These are phyloP conservation scores for Phylloscopus trochiloides DNA, from an alignment of 2,113 vertebrate genomes.

Conservation along the genomic window DNA sequence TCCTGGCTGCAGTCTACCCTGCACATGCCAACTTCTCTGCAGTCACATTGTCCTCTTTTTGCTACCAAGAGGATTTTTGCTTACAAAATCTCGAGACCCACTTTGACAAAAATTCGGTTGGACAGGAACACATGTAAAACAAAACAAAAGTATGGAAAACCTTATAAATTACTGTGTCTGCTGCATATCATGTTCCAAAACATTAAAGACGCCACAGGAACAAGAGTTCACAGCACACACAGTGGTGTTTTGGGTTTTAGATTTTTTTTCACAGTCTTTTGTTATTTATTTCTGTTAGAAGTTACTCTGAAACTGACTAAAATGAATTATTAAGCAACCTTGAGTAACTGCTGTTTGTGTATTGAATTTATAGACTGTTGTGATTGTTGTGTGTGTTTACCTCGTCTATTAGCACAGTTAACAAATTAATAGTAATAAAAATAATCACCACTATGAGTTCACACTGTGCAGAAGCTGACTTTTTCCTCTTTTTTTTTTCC, in stretches of 20 bases:
- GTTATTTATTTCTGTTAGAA: conserved; percentile 36
- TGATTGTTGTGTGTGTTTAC: background rate
- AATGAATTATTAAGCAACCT: conserved; percentile 54
- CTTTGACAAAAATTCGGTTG: background rate
- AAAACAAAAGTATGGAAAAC: conserved; percentile 18
- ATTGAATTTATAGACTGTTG: background rate
- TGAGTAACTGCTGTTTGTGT: background rate
- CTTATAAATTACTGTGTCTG: background rate
- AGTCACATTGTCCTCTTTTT: background rate
- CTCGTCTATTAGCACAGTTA: background rate
- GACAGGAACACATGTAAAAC: conserved; percentile 20
- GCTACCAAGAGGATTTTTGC: background rate
- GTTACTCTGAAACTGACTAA: background rate
- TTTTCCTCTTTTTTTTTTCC: rapidly evolving
- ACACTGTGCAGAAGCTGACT: background rate
- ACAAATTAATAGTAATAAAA: background rate
- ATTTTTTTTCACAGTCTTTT: background rate
- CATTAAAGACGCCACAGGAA: conserved; percentile 29
- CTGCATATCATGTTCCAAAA: conserved; percentile 2
- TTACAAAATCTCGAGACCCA: background rate
- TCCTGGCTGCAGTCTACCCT: rapidly evolving
- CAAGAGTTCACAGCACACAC: background rate
- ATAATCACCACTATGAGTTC: background rate
- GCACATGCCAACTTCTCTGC: background rate
- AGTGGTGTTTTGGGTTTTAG: background rate